These are phyloP conservation scores for Onychomys torridus DNA, from an alignment of 2,797 vertebrate species.

Conservation along the genomic window DNA sequence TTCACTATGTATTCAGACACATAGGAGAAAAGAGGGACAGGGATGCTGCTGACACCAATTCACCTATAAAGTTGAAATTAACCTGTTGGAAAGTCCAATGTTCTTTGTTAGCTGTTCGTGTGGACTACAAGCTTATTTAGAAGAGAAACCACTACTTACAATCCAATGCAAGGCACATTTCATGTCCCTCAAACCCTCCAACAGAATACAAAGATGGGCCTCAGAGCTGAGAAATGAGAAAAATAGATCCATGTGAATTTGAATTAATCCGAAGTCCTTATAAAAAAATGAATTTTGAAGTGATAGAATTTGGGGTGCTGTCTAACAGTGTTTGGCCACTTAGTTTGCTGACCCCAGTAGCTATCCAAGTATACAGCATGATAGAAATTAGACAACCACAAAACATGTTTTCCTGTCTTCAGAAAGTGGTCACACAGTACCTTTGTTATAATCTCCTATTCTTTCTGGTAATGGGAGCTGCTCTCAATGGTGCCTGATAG, in stretches of 20 bases:
- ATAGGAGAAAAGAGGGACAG: background rate
- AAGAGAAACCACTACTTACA: conserved; percentile 57
- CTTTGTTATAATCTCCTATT: background rate
- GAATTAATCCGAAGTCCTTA: background rate
- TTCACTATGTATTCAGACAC: background rate
- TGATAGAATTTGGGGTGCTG: background rate
- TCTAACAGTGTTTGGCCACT: background rate
- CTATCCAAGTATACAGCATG: background rate
- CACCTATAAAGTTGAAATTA: conserved; percentile 55
- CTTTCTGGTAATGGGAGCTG: background rate
- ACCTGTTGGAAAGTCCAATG: conserved; percentile 57
- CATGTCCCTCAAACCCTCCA: background rate
- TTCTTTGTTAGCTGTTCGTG: conserved; percentile 11
- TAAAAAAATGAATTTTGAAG: conserved; percentile 37
- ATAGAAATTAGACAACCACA: conserved; percentile 1
- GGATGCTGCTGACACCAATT: background rate
- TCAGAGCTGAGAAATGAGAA: conserved; percentile 2
- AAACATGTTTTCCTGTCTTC: background rate
- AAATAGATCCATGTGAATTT: background rate
- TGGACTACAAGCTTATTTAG: conserved; percentile 60
- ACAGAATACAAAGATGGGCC: background rate
- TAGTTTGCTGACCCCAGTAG: background rate
- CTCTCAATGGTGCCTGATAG: background rate
- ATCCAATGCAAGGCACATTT: conserved; percentile 44
- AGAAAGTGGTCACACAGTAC: background rate